A percentile compares a stretch with the other conserved stretches of the same genome.
phyloP scores from a whole-genome alignment of 2,113 vertebrate genomes.

The Actenoides lindsayi region DNA sequence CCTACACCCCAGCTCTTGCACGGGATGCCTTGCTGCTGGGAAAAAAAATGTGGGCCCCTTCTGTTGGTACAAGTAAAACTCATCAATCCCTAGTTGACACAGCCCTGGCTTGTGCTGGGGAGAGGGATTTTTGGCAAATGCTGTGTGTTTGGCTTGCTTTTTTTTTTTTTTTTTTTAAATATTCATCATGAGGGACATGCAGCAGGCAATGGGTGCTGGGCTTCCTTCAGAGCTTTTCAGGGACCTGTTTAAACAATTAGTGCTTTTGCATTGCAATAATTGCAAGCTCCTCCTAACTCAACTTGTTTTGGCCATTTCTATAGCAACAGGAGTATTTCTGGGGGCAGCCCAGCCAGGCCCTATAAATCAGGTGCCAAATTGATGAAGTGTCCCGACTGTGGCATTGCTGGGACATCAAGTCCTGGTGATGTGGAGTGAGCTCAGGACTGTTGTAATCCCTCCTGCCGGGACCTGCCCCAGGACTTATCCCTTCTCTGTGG shows the following conservation, averaged over 20 bases:
- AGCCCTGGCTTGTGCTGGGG: not conserved
- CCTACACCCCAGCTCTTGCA: not conserved
- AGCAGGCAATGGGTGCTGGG: not conserved
- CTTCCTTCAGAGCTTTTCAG: not conserved
- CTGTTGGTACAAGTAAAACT: not conserved
- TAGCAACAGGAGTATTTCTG: not conserved
- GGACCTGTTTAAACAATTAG: not conserved
- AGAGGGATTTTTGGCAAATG: not conserved
- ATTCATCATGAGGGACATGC: not conserved
- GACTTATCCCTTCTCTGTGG: not conserved
- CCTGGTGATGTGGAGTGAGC: not conserved
- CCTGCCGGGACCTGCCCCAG: not conserved
- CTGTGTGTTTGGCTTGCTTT: not conserved
- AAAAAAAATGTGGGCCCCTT: not conserved
- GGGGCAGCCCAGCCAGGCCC: not conserved
- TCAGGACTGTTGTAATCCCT: not conserved
- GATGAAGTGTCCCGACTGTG: not conserved
- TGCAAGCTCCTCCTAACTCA: not conserved
- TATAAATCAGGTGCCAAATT: not conserved
- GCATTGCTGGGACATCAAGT: not conserved
- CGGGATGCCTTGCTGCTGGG: accelerated
- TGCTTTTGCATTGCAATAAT: not conserved
- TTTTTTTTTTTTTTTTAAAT: no score
- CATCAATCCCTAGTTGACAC: accelerated
- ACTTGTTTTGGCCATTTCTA: no score